Evolutionary conservation across 2,797 vertebrate species (phyloP), one percentile per base, ranked within the genome.

Genomic region (Ctenopoma kingsleyae): DNA sequence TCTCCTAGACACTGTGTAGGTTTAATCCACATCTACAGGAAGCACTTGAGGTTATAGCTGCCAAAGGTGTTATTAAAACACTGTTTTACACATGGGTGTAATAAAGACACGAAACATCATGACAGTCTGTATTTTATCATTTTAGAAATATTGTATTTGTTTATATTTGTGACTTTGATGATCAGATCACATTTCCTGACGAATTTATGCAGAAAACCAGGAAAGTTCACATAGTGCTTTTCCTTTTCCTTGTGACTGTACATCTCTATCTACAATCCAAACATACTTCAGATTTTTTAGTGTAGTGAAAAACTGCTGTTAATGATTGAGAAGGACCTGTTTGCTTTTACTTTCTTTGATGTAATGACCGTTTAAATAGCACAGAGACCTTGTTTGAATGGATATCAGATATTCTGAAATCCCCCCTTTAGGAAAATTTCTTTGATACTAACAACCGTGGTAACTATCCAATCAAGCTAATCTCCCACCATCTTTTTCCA

Each of bases 401-500:
- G 64, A 84, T 84, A 81, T 86, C 76, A 84, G 69, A 76, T 73
- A 79, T 84, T 83, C 59, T 81, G 53, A 85, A 90, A 83, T 84
- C 69, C 66, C 66, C 68, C 76, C 77, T 72, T 69, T 9, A 22
- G 81, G 78, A 67, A 83, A 54, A 77, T 83, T 83, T 82, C 70
- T 87, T 81, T 86, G 76, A 89, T 84, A 76, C 72, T 70, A 88
- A 86, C 50, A 67, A 87, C 70, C 35, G 57, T 62, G 53, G 78
- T 79, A 85, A 85, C 85, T 72, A 67, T 80, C 83, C 80, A 89
- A 74, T 85, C 74, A 35, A 4, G 48, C 76, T 82, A 87, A 93
- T 93, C 89, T 86, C 70, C 78, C 80, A 83, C 79, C 74, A 91
- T 93, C 89, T 88, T 92, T 93, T 91, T 91, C 88, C 88, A 91